Conservation (phyloP, 1,140 invertebrate genomes). For the Drosophila subobscura region DNA sequence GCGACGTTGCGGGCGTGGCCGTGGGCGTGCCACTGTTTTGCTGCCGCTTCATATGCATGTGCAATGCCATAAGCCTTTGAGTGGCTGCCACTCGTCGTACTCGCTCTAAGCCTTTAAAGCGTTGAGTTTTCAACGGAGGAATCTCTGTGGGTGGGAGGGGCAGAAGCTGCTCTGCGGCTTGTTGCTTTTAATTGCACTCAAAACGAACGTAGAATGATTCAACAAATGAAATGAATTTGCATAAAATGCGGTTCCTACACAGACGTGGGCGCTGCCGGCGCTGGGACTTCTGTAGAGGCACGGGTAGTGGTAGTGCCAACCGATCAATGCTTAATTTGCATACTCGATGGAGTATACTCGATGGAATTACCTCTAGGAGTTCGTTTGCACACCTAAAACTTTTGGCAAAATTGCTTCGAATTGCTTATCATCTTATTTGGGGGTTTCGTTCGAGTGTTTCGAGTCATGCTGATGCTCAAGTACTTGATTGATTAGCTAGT, state of each 20-base stretch:
- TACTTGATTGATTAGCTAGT: slow-evolving; percentile 43
- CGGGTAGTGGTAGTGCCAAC: too few species aligned
- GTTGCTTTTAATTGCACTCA: slow-evolving; percentile 28
- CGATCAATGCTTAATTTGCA: too few species aligned
- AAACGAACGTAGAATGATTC: too few species aligned
- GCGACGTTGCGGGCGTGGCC: not conserved
- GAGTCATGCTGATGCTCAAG: slow-evolving; percentile 36
- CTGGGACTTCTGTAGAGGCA: not conserved
- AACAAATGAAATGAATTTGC: slow-evolving; percentile 12
- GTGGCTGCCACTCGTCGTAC: slow-evolving; percentile 39
- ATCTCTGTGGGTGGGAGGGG: too few species aligned
- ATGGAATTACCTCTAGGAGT: too few species aligned
- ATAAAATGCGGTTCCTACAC: not conserved
- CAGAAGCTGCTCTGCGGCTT: slow-evolving; percentile 13
- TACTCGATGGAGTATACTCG: not conserved
- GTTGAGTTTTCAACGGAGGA: slow-evolving; percentile 13
- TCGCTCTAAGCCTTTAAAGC: slow-evolving; percentile 52
- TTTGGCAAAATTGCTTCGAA: slow-evolving; percentile 7
- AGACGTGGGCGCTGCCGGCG: too few species aligned
- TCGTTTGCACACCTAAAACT: too few species aligned
- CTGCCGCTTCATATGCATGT: slow-evolving; percentile 38
- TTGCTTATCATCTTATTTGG: slow-evolving; percentile 10
- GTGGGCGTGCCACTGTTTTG: slow-evolving; percentile 24
- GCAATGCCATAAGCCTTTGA: slow-evolving; percentile 55
- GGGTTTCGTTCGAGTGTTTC: slow-evolving; percentile 15